Conservation (phyloP, 2,888 invertebrate species). For the Synergus japonicus region DNA sequence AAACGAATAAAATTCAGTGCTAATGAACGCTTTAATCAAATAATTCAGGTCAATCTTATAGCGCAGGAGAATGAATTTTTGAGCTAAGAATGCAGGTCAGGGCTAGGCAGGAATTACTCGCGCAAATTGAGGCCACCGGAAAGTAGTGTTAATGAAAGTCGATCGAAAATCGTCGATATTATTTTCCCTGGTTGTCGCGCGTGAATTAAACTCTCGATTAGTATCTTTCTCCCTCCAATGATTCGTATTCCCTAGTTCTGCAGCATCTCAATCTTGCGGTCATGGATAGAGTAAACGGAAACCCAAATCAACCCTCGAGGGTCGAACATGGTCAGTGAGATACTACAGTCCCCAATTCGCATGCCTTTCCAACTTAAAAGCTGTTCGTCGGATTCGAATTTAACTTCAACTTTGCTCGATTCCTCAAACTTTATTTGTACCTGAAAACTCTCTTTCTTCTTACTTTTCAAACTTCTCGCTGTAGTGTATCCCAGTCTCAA, state of each 20-base stretch:
- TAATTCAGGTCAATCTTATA: not conserved
- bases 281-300: conserved; percentile 13
- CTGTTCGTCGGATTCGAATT: conserved; percentile 23
- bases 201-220: conserved; percentile 25
- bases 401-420: conserved; percentile 11
- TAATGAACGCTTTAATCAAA: conserved; percentile 3
- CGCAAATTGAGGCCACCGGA: conserved; percentile 12
- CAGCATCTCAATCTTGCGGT: not conserved
- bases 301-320: conserved; percentile 21
- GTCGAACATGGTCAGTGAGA: not conserved
- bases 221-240: not conserved
- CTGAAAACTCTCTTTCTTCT: not conserved
- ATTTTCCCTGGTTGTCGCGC: not conserved
- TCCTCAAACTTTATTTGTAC: conserved; percentile 20
- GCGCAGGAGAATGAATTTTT: not conserved
- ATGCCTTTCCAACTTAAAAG: conserved; percentile 1
- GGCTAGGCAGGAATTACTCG: conserved; percentile 2
- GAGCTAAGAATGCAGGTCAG: conserved; percentile 8
- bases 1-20: not conserved
- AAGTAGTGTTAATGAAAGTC: conserved; percentile 27
- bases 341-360: not conserved
- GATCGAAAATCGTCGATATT: conserved; percentile 8
- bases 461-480: conserved; percentile 5
- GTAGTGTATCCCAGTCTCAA: not conserved
- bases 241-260: not conserved